Evolutionary conservation across 2,113 vertebrate genomes (phyloP), one percentile per base, ranked within the genome.

Genomic region (Calcarius ornatus): DNA sequence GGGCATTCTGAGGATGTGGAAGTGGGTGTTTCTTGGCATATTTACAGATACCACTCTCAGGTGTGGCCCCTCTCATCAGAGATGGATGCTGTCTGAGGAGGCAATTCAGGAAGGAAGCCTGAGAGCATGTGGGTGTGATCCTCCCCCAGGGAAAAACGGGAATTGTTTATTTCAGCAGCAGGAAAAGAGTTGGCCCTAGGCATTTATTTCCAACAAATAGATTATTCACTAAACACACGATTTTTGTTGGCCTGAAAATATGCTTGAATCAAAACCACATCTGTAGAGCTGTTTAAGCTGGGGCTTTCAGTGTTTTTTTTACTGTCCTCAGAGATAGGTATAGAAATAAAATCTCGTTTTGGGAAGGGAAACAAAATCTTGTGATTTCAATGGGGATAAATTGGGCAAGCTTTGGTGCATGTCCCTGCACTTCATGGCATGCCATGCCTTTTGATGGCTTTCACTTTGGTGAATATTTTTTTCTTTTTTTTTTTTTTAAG

Each of bases 91-190:
- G 60, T 53, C 76, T 88, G 76, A 96, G 72, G 80, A 95, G 77
- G 79, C 79, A 92, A 90, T 86, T 95, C 79, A 86, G 90, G 92
- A 95, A 93, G 93, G 90, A 96, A 96, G 76, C 56, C 73, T 88
- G 76, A 71, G 93, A 90, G 76, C 90, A 88, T 77, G 90, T 94
- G 93, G 93, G 95, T 94, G 92, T 94, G 82, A 92, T 81, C 38
- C 56, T 90, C 40, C 95, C 68, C 88, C 20, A 81, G 93, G 86
- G 95, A 92, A 70, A 94, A 81, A 68, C 33, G 8, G 47, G 82
- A 96, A 93, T 92, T 96, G 71, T 96, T 97, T 96, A 86, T 88
- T 92, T 68, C 92, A 95, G 79, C 79, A 78, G 68, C 72, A 93
- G 68, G 64, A 89, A 94, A 88, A 93, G 66, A 75, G 27, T 48